phyloP scores from a whole-genome alignment of 1,140 invertebrate genomes.

The Phortica variegata region DNA sequence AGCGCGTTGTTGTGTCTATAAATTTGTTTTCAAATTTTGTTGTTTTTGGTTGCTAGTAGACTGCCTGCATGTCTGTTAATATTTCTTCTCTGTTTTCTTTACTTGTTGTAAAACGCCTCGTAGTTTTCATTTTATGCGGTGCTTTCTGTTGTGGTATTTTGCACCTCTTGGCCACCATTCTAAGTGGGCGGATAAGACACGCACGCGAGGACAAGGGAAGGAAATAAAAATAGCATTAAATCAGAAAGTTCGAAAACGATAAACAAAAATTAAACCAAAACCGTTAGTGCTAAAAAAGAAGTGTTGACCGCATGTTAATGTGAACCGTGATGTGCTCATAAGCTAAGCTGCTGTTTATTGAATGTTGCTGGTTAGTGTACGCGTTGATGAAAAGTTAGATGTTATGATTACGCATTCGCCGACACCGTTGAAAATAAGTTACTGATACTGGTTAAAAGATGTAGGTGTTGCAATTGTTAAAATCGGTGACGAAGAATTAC shows the following conservation, averaged over 20 bases:
- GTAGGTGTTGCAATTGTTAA: too few relatives aligned
- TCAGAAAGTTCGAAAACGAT: too few relatives aligned
- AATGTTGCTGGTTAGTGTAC: neutral
- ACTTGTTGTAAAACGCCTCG: too few relatives aligned
- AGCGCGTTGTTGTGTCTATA: constrained; percentile 9
- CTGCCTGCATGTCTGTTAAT: neutral
- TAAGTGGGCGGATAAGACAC: constrained; percentile 11
- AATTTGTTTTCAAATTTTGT: constrained; percentile 9
- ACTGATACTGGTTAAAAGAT: too few relatives aligned
- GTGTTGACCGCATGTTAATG: neutral
- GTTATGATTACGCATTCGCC: too few relatives aligned
- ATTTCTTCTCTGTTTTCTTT: constrained; percentile 2
- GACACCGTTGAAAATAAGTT: too few relatives aligned
- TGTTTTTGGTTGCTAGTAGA: neutral
- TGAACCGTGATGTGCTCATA: too few relatives aligned
- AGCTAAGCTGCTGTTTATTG: constrained; percentile 1
- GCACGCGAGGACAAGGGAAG: constrained; percentile 15
- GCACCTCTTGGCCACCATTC: constrained; percentile 54
- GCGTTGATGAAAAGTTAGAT: too few relatives aligned
- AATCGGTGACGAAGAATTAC: too few relatives aligned
- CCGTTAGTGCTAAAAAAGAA: neutral
- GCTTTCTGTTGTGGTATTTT: constrained; percentile 57
- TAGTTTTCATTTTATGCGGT: constrained; percentile 34
- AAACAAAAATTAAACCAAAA: constrained; percentile 8
- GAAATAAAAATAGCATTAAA: constrained; percentile 22